phyloP scores from a whole-genome alignment of 2,797 vertebrate genomes.

The Eremophila alpestris region DNA sequence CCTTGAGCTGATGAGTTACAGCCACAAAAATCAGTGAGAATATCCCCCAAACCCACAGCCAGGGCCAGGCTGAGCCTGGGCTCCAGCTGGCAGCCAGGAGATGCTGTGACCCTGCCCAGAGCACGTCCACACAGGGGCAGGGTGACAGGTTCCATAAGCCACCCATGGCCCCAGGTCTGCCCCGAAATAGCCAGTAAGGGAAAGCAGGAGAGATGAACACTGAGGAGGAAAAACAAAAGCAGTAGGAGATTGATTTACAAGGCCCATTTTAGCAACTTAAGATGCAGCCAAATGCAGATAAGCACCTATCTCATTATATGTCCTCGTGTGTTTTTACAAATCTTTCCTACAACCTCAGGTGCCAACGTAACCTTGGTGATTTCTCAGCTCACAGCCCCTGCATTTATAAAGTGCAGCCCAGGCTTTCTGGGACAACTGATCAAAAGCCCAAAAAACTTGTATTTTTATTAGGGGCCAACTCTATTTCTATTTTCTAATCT shows the following conservation, averaged over 20 bases:
- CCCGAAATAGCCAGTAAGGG: conserved; percentile 1
- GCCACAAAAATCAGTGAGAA: background rate
- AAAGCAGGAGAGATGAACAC: background rate
- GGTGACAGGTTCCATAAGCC: background rate
- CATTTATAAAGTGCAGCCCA: background rate
- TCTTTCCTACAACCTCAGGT: conserved; percentile 15
- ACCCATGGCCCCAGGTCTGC: background rate
- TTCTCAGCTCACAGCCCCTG: background rate
- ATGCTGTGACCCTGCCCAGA: background rate
- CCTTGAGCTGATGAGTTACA: background rate
- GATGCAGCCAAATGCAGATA: conserved; percentile 38
- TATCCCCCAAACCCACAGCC: background rate
- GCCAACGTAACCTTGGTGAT: background rate
- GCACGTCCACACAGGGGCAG: background rate
- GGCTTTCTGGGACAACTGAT: background rate
- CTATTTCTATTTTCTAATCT: background rate
- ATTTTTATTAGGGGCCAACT: background rate
- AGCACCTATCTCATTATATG: conserved; percentile 31
- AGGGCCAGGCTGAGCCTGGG: background rate
- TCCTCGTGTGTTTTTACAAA: conserved; percentile 15
- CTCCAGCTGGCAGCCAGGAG: background rate
- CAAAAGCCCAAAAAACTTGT: background rate
- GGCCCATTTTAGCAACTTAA: conserved; percentile 56
- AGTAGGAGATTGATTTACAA: conserved; percentile 38
- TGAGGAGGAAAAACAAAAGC: conserved; percentile 8